phyloP scores from a whole-genome alignment of 2,888 invertebrate species.

The Cenopis cana region DNA sequence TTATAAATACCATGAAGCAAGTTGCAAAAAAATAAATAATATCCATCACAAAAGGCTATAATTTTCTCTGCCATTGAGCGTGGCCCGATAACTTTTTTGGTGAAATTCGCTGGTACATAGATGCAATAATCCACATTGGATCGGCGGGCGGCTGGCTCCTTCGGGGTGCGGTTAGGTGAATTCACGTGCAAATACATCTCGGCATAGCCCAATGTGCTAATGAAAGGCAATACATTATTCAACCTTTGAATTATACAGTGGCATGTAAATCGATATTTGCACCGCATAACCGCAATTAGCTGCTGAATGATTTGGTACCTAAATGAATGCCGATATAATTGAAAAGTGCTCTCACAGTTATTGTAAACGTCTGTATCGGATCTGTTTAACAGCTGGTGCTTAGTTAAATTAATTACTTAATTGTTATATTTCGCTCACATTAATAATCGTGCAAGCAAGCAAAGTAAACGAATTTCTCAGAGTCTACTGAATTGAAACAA shows the following conservation, averaged over 20 bases:
- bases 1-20: neutral
- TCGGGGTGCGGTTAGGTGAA: conserved; percentile 79
- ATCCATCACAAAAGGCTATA: neutral
- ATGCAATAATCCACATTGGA: conserved; percentile 28
- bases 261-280: conserved; percentile 84
- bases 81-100: conserved; percentile 6
- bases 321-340: conserved; percentile 56
- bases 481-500: too few species aligned
- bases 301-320: conserved; percentile 63
- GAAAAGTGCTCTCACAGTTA: conserved; percentile 7
- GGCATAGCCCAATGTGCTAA: conserved; percentile 83
- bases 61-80: neutral
- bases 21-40: conserved; percentile 21
- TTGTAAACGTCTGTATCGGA: conserved; percentile 6
- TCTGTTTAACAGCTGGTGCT: neutral
- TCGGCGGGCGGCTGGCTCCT: conserved; percentile 66
- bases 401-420: conserved; percentile 3
- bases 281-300: conserved; percentile 80
- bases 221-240: conserved; percentile 85
- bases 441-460: neutral
- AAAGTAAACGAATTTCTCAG: too few species aligned
- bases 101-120: conserved; percentile 19
- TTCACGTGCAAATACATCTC: conserved; percentile 83
- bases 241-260: conserved; percentile 84
- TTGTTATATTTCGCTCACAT: neutral